phyloP scores from a whole-genome alignment of 37 sponge, comb jelly and placozoan species.

The Mnemiopsis leidyi region DNA sequence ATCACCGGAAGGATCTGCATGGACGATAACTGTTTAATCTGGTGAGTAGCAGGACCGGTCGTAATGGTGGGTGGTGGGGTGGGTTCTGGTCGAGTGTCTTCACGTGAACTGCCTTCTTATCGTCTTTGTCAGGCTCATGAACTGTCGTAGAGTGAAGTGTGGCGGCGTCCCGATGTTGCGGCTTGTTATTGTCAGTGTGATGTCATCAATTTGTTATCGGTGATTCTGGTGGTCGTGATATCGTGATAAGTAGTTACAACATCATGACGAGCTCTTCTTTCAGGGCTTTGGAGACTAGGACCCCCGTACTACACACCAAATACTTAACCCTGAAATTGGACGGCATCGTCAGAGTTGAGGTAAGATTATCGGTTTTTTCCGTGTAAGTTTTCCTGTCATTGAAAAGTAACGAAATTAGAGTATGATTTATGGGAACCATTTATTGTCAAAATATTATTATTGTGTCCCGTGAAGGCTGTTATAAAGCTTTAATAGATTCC shows the following conservation, averaged over 20 bases:
- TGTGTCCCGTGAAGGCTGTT: no score
- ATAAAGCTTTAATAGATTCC: no score
- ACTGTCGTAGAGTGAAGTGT: not conserved
- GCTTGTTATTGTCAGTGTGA: not conserved
- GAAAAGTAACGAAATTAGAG: no score
- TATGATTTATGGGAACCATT: no score
- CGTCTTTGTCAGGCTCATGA: not conserved
- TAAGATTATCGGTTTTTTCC: not conserved
- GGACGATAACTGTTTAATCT: constrained; percentile 13
- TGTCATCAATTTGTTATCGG: not conserved
- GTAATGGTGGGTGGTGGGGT: not conserved
- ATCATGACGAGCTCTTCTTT: not conserved
- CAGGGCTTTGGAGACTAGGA: constrained; percentile 49
- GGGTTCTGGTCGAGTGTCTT: not conserved
- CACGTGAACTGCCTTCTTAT: not conserved
- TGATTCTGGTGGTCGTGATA: no score
- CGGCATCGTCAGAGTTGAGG: constrained; percentile 47
- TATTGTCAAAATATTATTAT: no score
- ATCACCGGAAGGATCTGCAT: constrained; percentile 42
- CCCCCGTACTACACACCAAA: constrained; percentile 33
- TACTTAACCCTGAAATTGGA: constrained; percentile 23
- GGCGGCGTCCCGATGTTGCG: not conserved
- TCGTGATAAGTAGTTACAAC: not conserved
- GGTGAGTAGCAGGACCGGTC: constrained; percentile 1
- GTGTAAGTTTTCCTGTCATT: no score